Evolutionary conservation across 2,113 vertebrate genomes (phyloP), one percentile per base, ranked within the genome.

Genomic region (Ahaetulla prasina): DNA sequence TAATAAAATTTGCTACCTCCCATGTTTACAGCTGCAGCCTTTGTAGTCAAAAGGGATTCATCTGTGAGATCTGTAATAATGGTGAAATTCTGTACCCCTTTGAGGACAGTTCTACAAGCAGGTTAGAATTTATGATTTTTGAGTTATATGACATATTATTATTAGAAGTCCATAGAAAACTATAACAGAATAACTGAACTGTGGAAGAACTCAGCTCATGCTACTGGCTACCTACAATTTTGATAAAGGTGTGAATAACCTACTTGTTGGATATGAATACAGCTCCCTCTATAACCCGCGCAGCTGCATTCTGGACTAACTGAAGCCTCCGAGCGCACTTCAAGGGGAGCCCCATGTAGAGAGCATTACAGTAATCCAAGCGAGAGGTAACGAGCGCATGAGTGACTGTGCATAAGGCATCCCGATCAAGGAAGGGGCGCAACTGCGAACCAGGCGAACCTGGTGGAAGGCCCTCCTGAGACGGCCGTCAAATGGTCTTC

Each of bases 11-110:
- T 93, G 99, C 99, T 96, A 98, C 98, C 91, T 98, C 98, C 14
- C 99, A 99, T 0, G 99, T 99, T 43, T 99, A 99, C 96, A 98
- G 98, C 98, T 99, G 99, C 98, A 99, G 99, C 90, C 98, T 99
- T 92, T 99, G 99, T 96, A 98, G 99, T 94, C 99, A 99, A 96
- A 99, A 99, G 94, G 99, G 99, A 84, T 99, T 99, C 97, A 98
- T 99, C 97, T 99, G 99, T 91, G 99, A 99, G 96, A 98, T 99
- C 93, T 99, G 99, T 96, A 99, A 99, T 94, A 98, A 98, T 2
- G 98, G 98, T 92, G 99, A 99, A 96, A 98, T 99, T 95, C 98
- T 99, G 95, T 99, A 99, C 96, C 99, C 99, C 52, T 99, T 99
- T 96, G 99, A 99, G 95, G 99, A 99, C 96, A 98, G 97, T 93